A percentile compares a stretch with the other conserved stretches of the same genome.
phyloP scores from a whole-genome alignment of 2,797 vertebrate species.

The Gymnothorax javanicus region DNA sequence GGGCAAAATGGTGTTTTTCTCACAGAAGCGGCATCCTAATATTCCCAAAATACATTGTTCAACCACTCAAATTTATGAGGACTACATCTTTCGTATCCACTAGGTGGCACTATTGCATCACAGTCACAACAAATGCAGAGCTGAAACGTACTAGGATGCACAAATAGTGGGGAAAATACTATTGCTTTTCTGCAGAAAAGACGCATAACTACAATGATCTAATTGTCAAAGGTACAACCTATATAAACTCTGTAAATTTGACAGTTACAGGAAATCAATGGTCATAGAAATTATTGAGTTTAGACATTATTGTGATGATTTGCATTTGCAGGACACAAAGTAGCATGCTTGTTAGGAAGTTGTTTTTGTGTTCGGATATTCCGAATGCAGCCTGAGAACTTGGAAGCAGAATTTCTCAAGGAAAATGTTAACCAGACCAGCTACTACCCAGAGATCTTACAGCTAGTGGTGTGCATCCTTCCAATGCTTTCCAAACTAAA shows the following conservation, averaged over 20 bases:
- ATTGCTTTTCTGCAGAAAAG: background rate
- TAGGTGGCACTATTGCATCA: conserved; percentile 20
- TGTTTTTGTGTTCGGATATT: background rate
- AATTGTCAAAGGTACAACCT: background rate
- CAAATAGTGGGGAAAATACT: background rate
- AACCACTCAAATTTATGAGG: background rate
- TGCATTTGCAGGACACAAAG: background rate
- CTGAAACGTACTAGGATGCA: background rate
- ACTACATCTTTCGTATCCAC: conserved; percentile 4
- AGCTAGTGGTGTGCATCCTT: background rate
- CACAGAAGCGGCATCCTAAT: background rate
- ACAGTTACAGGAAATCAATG: background rate
- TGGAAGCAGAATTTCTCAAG: background rate
- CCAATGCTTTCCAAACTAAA: background rate
- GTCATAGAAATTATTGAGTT: background rate
- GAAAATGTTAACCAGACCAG: background rate
- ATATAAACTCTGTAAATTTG: background rate
- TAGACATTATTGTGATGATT: background rate
- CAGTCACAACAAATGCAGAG: background rate
- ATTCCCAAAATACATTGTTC: background rate
- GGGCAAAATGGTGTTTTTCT: background rate
- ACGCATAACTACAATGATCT: background rate
- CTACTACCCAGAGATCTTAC: background rate
- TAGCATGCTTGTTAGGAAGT: background rate
- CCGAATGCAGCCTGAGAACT: background rate